Percentiles rank a stretch among this genome's conserved stretches.
Evolutionary conservation across 2,797 vertebrate genomes (phyloP).

Genomic region (Sebastes melanostomus): DNA sequence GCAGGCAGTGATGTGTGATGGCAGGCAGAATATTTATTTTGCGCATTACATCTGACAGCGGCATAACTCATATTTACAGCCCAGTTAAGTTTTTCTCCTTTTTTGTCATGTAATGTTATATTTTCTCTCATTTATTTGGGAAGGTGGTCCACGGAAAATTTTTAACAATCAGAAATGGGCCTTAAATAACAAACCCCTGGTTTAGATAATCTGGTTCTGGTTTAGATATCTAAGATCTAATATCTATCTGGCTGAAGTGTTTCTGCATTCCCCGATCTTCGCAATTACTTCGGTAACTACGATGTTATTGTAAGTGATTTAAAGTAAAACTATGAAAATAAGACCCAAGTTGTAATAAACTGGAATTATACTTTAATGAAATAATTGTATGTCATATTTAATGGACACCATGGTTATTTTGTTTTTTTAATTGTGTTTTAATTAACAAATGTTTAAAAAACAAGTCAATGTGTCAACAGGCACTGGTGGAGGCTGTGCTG

Average conservation of each 20-base stretch:
- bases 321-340: not conserved
- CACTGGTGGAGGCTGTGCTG: not conserved
- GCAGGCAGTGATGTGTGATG: too few species aligned
- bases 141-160: too few species aligned
- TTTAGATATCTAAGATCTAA: too few species aligned
- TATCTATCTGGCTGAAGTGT: not conserved
- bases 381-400: not conserved
- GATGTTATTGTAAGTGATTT: not conserved
- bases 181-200: too few species aligned
- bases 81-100: too few species aligned
- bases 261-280: not conserved
- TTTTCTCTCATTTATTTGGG: too few species aligned
- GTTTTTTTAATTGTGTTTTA: not conserved
- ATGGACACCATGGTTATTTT: not conserved
- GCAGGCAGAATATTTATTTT: too few species aligned
- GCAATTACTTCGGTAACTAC: not conserved
- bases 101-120: too few species aligned
- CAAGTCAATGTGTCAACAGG: not conserved
- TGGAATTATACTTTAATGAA: not conserved
- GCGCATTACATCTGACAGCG: too few species aligned
- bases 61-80: too few species aligned
- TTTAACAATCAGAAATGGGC: too few species aligned
- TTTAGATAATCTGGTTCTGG: too few species aligned
- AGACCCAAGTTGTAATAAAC: not conserved
- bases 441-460: constrained; percentile 14